Base-by-base conservation (phyloP, 2,113 vertebrate genomes). In the Ictidomys tridecemlineatus region DNA sequence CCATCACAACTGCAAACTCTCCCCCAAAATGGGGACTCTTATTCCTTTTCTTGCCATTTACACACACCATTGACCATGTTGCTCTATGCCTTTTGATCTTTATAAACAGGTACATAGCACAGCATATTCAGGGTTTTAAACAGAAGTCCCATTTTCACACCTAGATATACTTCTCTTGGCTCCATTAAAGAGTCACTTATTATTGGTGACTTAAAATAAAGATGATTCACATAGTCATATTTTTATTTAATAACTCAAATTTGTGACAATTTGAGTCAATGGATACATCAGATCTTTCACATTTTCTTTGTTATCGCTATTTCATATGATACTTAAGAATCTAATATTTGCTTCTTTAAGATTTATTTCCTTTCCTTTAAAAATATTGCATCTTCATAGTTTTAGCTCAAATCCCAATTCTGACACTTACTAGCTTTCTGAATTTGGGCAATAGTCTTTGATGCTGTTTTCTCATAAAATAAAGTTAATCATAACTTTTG, bases 381-480 rank as follows among this genome's bases (percentile, higher is more conserved):
- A 61, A 26, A 61, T 45, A 53, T 56, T 56, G 17, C 53, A 58
- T 58, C 56, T 58, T 58, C 56, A 58, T 58, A 67, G 3, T 83
- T 96, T 93, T 11, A 70, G 18, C 86, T 93, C 18, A 90, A 93
- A 87, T 32, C 10, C 30, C 53, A 82, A n/a, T 90, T 76, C 77
- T 12, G 84, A 85, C 4, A 61, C 6, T 93, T 92, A 61, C 22
- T 72, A 56, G 34, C 34, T 85, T 6, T 96, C 30, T 91, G 26
- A 95, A 69, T 95, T 84, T 83, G 72, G 30, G n/a, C 69, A 84
- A 79, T 39, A 67, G 39, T 42, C 13, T 89, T 92, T 85, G 70
- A 93, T 72, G 45, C 14, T 58, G 39, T 89, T 91, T 94, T 83
- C 48, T 95, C 78, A 56, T 95, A 89, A 88, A 89, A 86, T 76